Evolutionary conservation across 2,113 vertebrate species (phyloP), one percentile per base, ranked within the genome.

Genomic region (Cyphomyrus plagiostoma): DNA sequence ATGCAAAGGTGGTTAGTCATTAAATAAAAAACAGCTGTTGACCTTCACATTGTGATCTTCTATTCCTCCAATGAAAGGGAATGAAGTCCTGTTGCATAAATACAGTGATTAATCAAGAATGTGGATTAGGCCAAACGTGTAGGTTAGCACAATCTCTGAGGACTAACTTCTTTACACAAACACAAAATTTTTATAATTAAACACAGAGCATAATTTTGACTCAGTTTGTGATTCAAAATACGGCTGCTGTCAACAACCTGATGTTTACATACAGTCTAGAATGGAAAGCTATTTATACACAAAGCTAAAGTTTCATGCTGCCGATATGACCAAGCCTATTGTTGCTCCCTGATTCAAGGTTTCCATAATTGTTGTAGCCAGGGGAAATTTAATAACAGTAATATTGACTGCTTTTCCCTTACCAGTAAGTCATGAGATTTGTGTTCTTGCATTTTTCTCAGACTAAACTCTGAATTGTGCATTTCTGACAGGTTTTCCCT

Each of bases 371-470:
- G 13, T 53, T 58, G 58, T 26, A 74, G 85, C 50, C 21, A 89
- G 48, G 13, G n/a, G 4, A 77, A 90, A 53, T n/a, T 70, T 90
- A 90, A 30, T 48, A 62, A 53, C 9, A 49, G 77, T 21, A 58
- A 26, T 66, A 6, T 83, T 56, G 86, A 82, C 62, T 66, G 42
- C n/a, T 82, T 9, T 88, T 88, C 10, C 62, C 66, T 90, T 35
- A 66, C 56, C 58, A 83, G 19, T 62, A 58, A 58, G 48, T 48
- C 70, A 82, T 42, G 45, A 48, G 15, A 52, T 46, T 66, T 39
- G 6, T 86, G 49, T 66, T 86, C 52, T 84, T 89, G 56, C 53
- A 39, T 89, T 58, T 48, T 87, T 30, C 86, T 49, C 85, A 74
- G 62, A 42, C 11, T 50, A 23, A 82, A 90, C 39, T 82, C 62